Conservation (phyloP, 2,888 invertebrate species). For the Unio pictorum region DNA sequence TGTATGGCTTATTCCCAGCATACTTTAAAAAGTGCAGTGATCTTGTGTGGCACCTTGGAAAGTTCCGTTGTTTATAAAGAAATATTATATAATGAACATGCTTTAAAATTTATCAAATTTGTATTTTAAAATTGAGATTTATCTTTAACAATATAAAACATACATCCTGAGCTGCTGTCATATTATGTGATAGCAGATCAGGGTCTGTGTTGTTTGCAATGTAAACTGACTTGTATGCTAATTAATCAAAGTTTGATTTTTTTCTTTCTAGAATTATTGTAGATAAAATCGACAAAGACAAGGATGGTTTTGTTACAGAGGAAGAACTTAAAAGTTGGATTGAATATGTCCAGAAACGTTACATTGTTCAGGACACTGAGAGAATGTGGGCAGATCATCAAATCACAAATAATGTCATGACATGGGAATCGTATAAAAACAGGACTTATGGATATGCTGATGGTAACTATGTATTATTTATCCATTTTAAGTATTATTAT, state of each 20-base stretch:
- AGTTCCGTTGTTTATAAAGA: too few species aligned
- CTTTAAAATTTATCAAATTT: too few species aligned
- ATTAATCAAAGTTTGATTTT: neutral
- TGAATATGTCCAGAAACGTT: slow-evolving; percentile 91
- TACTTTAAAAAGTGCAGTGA: too few species aligned
- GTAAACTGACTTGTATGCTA: neutral
- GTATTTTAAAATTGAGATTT: too few species aligned
- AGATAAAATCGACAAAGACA: slow-evolving; percentile 87
- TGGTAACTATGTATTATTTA: slow-evolving; percentile 33
- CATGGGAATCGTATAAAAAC: slow-evolving; percentile 87
- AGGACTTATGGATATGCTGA: slow-evolving; percentile 85
- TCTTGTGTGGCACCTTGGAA: too few species aligned
- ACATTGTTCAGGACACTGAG: slow-evolving; percentile 92
- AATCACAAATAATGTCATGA: slow-evolving; percentile 80
- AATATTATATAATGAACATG: too few species aligned
- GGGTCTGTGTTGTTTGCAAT: neutral
- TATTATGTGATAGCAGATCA: neutral
- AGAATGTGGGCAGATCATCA: slow-evolving; percentile 95
- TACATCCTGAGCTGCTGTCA: neutral
- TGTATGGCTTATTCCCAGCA: too few species aligned
- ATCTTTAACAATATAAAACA: too few species aligned
- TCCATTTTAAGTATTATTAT: neutral
- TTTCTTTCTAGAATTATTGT: slow-evolving; percentile 83
- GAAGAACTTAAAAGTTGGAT: slow-evolving; percentile 97
- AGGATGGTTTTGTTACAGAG: slow-evolving; percentile 75